These are phyloP conservation scores for Antidorcas marsupialis DNA, from an alignment of 2,113 vertebrate species.

Conservation along the genomic window DNA sequence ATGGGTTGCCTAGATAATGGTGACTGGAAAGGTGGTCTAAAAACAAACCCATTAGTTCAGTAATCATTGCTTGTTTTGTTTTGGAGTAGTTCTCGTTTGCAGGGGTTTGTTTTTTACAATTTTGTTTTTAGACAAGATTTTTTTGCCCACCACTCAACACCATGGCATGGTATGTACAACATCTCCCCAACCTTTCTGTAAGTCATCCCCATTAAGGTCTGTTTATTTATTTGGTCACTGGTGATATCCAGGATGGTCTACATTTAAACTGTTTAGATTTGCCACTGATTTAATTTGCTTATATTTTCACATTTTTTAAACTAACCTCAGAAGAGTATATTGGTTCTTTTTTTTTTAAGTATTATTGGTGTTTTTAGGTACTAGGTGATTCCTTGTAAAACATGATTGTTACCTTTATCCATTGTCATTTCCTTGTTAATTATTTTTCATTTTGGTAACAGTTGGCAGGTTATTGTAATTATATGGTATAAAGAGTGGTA, in stretches of 20 bases:
- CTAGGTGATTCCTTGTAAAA: neutral
- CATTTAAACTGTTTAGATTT: neutral
- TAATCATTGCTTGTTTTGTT: neutral
- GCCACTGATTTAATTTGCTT: neutral
- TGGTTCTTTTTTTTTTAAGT: neutral
- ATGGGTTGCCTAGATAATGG: neutral
- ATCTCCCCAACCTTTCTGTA: neutral
- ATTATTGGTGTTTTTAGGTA: neutral
- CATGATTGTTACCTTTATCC: neutral
- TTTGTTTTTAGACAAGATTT: neutral
- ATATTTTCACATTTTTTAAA: neutral
- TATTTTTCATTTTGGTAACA: conserved; percentile 6
- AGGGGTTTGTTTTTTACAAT: neutral
- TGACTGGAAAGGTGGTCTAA: neutral
- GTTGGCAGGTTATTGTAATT: neutral
- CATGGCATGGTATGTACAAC: neutral
- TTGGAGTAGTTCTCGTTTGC: neutral
- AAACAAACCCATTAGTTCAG: neutral
- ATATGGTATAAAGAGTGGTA: neutral
- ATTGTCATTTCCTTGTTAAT: neutral
- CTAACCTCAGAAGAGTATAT: neutral
- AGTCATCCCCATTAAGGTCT: neutral
- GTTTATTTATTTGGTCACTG: neutral
- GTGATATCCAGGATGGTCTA: neutral
- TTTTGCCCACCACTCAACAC: neutral